These are phyloP conservation scores for Fragum fragum DNA, from an alignment of 2,888 invertebrate species.

Conservation along the genomic window DNA sequence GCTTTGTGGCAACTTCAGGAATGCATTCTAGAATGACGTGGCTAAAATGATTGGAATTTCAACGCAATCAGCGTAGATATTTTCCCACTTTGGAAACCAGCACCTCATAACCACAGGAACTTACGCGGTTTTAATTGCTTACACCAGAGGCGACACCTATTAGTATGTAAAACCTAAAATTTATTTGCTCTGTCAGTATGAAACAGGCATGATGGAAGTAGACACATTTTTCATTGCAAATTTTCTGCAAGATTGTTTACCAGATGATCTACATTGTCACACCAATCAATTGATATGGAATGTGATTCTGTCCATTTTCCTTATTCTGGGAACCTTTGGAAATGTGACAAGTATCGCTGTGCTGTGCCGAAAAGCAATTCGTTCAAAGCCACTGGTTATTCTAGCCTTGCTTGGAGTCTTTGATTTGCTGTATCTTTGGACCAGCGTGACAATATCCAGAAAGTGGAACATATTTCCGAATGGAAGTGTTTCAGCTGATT, in stretches of 20 bases:
- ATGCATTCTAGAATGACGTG: too few species aligned
- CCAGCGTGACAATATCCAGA: neutral
- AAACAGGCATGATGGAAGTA: too few species aligned
- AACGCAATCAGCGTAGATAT: too few species aligned
- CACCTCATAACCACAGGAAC: too few species aligned
- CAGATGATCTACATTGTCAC: neutral
- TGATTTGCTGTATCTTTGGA: neutral
- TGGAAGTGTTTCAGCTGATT: neutral
- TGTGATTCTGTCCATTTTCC: neutral
- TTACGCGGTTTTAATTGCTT: too few species aligned
- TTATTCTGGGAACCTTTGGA: constrained; percentile 5
- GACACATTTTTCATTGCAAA: too few species aligned
- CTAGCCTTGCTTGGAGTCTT: neutral
- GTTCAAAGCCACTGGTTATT: neutral
- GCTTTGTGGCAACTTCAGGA: too few species aligned
- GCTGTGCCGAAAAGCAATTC: neutral
- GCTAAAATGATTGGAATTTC: too few species aligned
- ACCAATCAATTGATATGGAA: constrained; percentile 5
- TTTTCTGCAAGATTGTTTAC: neutral
- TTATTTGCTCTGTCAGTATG: too few species aligned
- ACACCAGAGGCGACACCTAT: too few species aligned
- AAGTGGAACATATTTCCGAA: neutral
- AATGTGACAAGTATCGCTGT: neutral
- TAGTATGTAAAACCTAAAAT: too few species aligned
- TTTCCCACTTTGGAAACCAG: too few species aligned